Conservation (phyloP, 2,113 vertebrate genomes). For the Aleadryas rufinucha region DNA sequence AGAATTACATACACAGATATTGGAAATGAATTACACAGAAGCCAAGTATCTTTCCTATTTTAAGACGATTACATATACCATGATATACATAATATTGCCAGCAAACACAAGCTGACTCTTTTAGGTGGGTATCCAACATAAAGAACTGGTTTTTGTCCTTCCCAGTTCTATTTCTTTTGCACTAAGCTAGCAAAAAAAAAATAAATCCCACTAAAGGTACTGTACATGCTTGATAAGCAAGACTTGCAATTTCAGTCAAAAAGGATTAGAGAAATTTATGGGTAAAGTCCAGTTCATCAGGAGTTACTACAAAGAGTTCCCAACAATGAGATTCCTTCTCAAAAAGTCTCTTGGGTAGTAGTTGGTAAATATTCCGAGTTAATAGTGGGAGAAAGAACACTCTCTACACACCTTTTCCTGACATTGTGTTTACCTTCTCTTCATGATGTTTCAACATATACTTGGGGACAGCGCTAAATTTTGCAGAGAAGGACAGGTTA, state of each 20-base stretch:
- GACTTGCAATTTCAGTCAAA: background rate
- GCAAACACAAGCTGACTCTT: background rate
- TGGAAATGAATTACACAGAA: background rate
- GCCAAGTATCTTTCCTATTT: background rate
- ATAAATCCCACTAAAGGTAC: background rate
- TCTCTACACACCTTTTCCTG: background rate
- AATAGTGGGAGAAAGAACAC: background rate
- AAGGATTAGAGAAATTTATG: background rate
- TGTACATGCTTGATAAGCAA: background rate
- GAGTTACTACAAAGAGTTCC: background rate
- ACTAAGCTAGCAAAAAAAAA: background rate
- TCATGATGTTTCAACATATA: background rate
- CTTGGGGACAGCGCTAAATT: background rate
- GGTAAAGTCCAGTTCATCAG: background rate
- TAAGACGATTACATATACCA: background rate
- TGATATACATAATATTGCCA: background rate
- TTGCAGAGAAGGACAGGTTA: background rate
- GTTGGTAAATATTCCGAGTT: background rate
- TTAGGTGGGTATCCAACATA: background rate
- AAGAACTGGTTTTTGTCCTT: background rate
- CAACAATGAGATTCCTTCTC: background rate
- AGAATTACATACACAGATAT: background rate
- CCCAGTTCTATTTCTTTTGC: background rate
- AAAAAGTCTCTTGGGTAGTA: rapidly evolving
- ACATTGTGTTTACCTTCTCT: background rate